Evolutionary conservation across 2,797 vertebrate species (phyloP).

Genomic region (Clamator glandarius): DNA sequence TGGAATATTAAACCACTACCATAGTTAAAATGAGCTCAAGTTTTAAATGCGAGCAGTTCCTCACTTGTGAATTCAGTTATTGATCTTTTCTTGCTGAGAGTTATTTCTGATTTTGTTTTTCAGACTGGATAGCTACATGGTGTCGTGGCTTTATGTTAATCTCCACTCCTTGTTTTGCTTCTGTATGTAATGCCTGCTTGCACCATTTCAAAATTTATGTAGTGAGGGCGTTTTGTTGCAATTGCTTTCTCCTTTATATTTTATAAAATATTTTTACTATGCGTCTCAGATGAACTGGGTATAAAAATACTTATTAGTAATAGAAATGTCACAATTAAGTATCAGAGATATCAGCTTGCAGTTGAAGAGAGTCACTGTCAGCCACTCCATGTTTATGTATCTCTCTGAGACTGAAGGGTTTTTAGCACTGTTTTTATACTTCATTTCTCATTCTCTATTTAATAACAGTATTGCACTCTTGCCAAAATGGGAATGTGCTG

Average conservation of each 20-base stretch:
- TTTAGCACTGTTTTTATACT: not conserved
- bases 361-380: not conserved
- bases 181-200: not conserved
- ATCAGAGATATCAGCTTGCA: not conserved
- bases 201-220: not conserved
- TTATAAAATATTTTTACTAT: not conserved
- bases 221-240: not conserved
- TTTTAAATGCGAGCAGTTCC: not conserved
- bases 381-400: not conserved
- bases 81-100: not conserved
- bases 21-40: slow-evolving; percentile 25
- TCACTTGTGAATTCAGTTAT: not conserved
- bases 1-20: slow-evolving; percentile 33
- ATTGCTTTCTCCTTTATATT: not conserved
- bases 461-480: not conserved
- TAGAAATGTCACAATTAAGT: not conserved
- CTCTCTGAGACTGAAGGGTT: not conserved
- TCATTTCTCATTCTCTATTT: not conserved
- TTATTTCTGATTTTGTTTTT: not conserved
- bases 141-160: not conserved
- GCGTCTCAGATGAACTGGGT: not conserved
- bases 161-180: not conserved
- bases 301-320: not conserved
- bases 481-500: not conserved
- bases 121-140: not conserved